Percentiles rank a stretch among this genome's conserved stretches.
phyloP scores from a whole-genome alignment of 1,140 invertebrate genomes.

The Dinoponera quadriceps region DNA sequence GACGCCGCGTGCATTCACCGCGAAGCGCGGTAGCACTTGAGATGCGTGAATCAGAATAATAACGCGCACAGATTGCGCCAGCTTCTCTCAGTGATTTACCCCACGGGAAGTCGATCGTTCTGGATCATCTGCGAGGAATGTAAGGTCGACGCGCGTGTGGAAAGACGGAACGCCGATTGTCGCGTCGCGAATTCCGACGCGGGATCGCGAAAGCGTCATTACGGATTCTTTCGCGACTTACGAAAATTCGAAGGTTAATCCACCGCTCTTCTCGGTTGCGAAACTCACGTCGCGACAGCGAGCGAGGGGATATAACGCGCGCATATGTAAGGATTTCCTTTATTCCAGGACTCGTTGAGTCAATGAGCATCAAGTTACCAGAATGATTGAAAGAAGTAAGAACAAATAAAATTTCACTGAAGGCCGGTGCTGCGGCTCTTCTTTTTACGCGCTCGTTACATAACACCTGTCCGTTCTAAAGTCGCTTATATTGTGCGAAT shows the following conservation, averaged over 20 bases:
- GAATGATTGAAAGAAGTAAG: neutral
- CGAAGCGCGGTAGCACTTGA: slow-evolving; percentile 23
- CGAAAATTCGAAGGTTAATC: slow-evolving; percentile 50
- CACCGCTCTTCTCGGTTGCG: slow-evolving; percentile 8
- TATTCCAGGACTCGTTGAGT: neutral
- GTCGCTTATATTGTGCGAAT: neutral
- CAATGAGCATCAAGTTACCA: neutral
- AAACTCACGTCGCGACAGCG: slow-evolving; percentile 13
- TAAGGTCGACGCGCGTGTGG: slow-evolving; percentile 72
- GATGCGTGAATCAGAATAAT: slow-evolving; percentile 69
- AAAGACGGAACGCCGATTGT: slow-evolving; percentile 69
- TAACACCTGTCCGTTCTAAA: slow-evolving; percentile 4
- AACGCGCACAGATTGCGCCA: slow-evolving; percentile 37
- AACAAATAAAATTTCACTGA: neutral
- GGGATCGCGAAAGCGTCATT: slow-evolving; percentile 55
- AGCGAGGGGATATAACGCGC: neutral
- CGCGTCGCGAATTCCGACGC: slow-evolving; percentile 71
- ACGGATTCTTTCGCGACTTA: slow-evolving; percentile 32
- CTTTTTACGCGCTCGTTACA: neutral
- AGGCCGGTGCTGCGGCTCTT: neutral
- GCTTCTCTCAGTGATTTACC: slow-evolving; percentile 31
- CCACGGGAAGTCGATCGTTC: slow-evolving; percentile 59
- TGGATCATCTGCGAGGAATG: slow-evolving; percentile 80
- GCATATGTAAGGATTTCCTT: neutral
- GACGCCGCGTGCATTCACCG: slow-evolving; percentile 1